These are phyloP conservation scores for Atta colombica DNA, from an alignment of 1,140 invertebrate species.

Conservation along the genomic window DNA sequence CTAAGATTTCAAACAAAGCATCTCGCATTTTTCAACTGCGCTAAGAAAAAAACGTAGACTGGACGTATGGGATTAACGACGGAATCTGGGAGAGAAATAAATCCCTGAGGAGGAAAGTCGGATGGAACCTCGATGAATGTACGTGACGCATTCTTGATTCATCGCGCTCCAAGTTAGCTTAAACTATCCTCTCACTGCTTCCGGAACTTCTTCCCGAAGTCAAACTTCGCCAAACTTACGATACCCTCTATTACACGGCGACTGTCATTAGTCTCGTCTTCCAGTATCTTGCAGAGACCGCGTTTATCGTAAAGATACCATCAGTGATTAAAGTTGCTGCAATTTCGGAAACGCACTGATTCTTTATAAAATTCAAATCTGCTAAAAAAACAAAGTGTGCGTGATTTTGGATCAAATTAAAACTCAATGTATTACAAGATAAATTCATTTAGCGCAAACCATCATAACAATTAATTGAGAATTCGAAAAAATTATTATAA, in stretches of 20 bases:
- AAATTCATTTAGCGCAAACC: neutral
- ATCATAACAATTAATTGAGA: neutral
- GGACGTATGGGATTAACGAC: slow-evolving; percentile 57
- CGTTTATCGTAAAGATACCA: slow-evolving; percentile 36
- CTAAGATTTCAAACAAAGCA: slow-evolving; percentile 32
- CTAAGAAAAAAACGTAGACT: slow-evolving; percentile 33
- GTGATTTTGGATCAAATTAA: neutral
- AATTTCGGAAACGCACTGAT: slow-evolving; percentile 26
- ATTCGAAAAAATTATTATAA: neutral
- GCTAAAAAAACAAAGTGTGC: neutral
- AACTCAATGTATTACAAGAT: neutral
- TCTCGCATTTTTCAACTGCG: slow-evolving; percentile 21
- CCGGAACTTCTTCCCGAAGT: slow-evolving; percentile 65
- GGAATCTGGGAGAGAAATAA: slow-evolving; percentile 55
- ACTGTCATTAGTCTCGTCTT: slow-evolving; percentile 69
- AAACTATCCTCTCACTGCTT: slow-evolving; percentile 51
- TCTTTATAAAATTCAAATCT: neutral
- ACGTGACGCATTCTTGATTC: slow-evolving; percentile 74
- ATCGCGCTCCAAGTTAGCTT: slow-evolving; percentile 64
- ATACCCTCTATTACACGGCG: slow-evolving; percentile 65
- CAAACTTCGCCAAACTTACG: slow-evolving; percentile 64
- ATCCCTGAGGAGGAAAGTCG: slow-evolving; percentile 54
- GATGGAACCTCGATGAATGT: slow-evolving; percentile 63
- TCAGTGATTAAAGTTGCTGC: slow-evolving; percentile 37
- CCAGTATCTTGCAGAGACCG: slow-evolving; percentile 31